Conservation (phyloP, 2,888 invertebrate species). For the Pycnomerus fuliginosus region DNA sequence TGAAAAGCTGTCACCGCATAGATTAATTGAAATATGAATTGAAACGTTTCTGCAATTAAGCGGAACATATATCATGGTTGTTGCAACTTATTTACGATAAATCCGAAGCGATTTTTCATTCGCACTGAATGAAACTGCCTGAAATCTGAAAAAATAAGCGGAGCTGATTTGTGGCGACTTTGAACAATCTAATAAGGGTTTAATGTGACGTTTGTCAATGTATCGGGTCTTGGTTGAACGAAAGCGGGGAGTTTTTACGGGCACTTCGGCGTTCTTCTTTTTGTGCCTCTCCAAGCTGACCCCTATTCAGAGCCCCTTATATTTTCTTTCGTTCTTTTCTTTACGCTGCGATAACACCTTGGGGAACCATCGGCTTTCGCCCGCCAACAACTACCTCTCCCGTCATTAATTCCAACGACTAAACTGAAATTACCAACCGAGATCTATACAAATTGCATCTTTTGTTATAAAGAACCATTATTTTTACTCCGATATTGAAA, state of each 20-base stretch:
- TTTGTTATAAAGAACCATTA: constrained; percentile 21
- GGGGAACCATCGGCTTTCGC: constrained; percentile 34
- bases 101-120: too few relatives aligned
- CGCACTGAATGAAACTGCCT: too few relatives aligned
- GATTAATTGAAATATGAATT: constrained; percentile 38
- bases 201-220: constrained; percentile 21
- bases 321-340: constrained; percentile 32
- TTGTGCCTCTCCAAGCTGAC: constrained; percentile 29
- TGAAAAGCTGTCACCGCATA: constrained; percentile 36
- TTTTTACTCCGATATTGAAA: constrained; percentile 21
- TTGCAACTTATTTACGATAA: constrained; percentile 21
- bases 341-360: constrained; percentile 36
- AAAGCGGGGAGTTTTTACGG: constrained; percentile 32
- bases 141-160: too few relatives aligned
- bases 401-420: constrained; percentile 37
- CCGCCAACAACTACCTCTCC: constrained; percentile 29
- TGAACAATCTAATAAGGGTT: constrained; percentile 9
- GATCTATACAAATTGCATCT: constrained; percentile 26
- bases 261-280: constrained; percentile 32
- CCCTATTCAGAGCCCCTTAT: constrained; percentile 32
- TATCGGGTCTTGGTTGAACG: constrained; percentile 32
- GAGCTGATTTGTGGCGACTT: too few relatives aligned
- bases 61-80: constrained; percentile 18
- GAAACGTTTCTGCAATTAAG: constrained; percentile 29
- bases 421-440: constrained; percentile 30